Conservation (phyloP, 2,113 vertebrate species). For the Limnothrissa miodon region DNA sequence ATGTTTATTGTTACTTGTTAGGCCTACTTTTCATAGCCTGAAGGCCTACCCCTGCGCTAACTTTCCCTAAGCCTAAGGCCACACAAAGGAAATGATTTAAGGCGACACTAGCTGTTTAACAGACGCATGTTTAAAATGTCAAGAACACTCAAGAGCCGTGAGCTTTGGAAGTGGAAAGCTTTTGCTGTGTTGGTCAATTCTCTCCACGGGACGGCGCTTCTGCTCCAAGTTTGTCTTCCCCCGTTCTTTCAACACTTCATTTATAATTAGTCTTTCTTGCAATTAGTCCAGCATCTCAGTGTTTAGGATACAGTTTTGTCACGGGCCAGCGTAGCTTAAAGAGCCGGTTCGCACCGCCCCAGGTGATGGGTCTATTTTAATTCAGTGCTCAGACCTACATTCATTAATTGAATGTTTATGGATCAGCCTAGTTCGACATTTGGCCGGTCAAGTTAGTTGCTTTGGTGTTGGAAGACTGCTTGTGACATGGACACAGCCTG, state of each 20-base stretch:
- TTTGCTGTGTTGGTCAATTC: background rate
- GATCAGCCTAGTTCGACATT: background rate
- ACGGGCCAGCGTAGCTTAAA: background rate
- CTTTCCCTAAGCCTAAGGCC: background rate
- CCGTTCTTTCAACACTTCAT: background rate
- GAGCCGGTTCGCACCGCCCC: background rate
- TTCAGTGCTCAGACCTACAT: background rate
- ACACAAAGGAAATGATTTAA: background rate
- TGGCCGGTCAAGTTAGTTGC: background rate
- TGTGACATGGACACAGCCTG: background rate
- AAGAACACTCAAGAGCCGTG: background rate
- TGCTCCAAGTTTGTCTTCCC: background rate
- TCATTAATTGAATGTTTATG: background rate
- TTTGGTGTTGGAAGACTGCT: background rate
- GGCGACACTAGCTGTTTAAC: background rate
- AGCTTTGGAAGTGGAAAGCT: background rate
- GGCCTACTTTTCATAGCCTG: background rate
- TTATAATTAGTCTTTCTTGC: background rate
- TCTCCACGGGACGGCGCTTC: conserved; percentile 7
- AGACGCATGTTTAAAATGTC: background rate
- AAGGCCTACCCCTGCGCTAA: background rate
- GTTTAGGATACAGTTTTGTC: background rate
- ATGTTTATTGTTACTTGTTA: no score
- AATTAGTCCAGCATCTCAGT: background rate
- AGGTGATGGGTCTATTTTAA: background rate